Percentiles rank a stretch among this genome's conserved stretches.
These are phyloP conservation scores for Patagioenas fasciata DNA, from an alignment of 2,113 vertebrate species.

Conservation along the genomic window DNA sequence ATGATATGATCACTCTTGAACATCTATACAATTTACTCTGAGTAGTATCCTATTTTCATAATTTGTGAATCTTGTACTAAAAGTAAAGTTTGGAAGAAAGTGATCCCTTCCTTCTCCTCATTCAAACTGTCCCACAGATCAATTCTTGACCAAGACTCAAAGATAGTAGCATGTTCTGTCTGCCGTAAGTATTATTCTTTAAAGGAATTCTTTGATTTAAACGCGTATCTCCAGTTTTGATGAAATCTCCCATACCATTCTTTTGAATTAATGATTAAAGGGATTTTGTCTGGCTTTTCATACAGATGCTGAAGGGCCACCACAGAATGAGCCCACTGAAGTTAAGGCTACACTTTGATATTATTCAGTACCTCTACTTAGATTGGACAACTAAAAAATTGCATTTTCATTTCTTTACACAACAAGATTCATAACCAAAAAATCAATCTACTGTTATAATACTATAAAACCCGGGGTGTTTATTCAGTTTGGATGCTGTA, in stretches of 20 bases:
- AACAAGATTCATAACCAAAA: background rate
- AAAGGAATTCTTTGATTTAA: background rate
- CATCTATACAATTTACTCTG: background rate
- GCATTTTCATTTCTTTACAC: background rate
- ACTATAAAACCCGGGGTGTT: background rate
- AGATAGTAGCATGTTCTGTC: background rate
- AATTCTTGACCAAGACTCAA: background rate
- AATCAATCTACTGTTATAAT: background rate
- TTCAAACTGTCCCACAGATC: background rate
- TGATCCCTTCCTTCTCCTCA: background rate
- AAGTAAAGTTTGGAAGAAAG: background rate
- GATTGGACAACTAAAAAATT: background rate
- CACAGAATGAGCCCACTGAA: background rate
- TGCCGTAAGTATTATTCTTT: background rate
- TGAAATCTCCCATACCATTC: background rate
- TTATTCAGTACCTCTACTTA: background rate
- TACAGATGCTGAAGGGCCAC: background rate
- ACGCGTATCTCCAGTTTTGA: background rate
- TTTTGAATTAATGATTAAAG: background rate
- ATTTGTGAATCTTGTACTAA: background rate
- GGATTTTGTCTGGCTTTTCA: background rate
- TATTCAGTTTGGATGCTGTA: background rate
- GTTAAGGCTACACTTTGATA: background rate
- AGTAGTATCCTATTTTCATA: background rate
- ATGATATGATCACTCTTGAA: background rate